Evolutionary conservation across 2,113 vertebrate genomes (phyloP), one percentile per base, ranked within the genome.

Genomic region (Petroica traversi): DNA sequence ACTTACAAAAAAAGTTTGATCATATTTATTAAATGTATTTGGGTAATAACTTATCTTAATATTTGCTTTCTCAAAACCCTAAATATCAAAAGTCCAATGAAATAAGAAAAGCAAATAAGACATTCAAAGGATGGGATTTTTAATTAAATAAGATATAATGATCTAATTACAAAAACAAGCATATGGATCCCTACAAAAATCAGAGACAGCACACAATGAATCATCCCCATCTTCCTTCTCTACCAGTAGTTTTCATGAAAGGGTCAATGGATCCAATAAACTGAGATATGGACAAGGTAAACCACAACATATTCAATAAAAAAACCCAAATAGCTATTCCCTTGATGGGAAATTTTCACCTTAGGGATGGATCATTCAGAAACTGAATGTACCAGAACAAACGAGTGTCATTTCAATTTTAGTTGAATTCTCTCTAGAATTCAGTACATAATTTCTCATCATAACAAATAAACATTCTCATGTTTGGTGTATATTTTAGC

Each of bases 381-480:
- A 94, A 79, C 11, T 19, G 59, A 68, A 85, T 54, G 59, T 24
- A 74, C 51, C 18, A 80, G 34, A 89, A 67, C 25, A 72, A 61
- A 80, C 52, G 4, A 81, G 26, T 46, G 40, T 49, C 10, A 81
- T 94, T 85, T 93, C 68, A 63, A 76, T 95, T 97, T 94, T 61
- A 68, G 28, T n/a, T 79, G 45, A 87, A 87, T 94, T 94, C 36
- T 62, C n/a, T 89, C n/a, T 71, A 74, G 69, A 43, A 95, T 19
- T 48, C 25, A 68, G 29, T 57, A 41, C 41, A 24, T 90, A 64
- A 73, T 66, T 62, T 61, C 33, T 83, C n/a, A 90, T 93, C 58
- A 80, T 67, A 72, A 85, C 76, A 88, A 96, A 92, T 76, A 94
- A 96, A 75, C 55, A 72, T 54, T 93, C 58, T 88, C 33, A 33